Evolutionary conservation across 2,888 invertebrate genomes (phyloP).

Genomic region (Cactoblastis cactorum): DNA sequence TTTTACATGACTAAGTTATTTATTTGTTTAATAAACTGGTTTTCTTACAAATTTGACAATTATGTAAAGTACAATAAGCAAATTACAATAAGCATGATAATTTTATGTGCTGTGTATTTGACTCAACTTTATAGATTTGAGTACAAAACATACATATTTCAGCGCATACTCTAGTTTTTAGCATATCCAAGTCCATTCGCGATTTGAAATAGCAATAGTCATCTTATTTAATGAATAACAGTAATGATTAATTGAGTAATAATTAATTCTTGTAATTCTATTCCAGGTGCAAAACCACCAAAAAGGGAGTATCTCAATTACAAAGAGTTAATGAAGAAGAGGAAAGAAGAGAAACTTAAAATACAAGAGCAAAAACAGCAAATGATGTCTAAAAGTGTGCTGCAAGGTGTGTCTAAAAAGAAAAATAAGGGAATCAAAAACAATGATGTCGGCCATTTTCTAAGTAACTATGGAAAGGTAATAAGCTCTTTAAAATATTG

Average conservation of each 20-base stretch:
- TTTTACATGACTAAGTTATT: no score
- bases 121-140: no score
- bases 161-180: no score
- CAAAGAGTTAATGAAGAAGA: conserved; percentile 83
- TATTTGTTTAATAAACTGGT: no score
- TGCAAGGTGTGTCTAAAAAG: conserved; percentile 75
- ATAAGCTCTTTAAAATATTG: not conserved
- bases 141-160: no score
- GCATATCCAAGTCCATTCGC: no score
- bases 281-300: conserved; percentile 86
- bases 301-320: conserved; percentile 85
- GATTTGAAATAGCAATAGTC: not conserved
- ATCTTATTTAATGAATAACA: not conserved
- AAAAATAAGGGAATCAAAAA: conserved; percentile 65
- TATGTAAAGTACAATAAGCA: no score
- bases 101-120: no score
- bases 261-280: not conserved
- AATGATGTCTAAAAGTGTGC: conserved; percentile 80
- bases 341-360: conserved; percentile 74
- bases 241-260: not conserved
- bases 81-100: no score
- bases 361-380: conserved; percentile 69
- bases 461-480: conserved; percentile 73
- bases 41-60: no score
- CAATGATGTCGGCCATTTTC: conserved; percentile 70